Evolutionary conservation across 1,140 invertebrate genomes (phyloP), one percentile per base, ranked within the genome.

Genomic region (Sitodiplosis mosellana): DNA sequence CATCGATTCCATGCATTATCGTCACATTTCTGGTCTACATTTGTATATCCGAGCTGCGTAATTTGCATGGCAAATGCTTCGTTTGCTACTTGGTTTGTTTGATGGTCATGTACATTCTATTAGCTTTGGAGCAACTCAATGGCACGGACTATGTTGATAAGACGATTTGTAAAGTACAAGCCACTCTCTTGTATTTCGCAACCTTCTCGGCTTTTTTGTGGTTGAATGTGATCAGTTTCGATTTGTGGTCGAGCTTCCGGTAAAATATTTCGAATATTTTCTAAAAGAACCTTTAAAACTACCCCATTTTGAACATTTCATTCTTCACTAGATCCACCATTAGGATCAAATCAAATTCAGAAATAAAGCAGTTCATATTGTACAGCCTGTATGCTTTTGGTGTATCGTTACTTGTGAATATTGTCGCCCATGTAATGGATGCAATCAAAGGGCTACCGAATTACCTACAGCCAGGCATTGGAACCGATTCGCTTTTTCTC

Each of bases 191-290:
- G 20, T 83, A 85, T 60, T 83, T 78, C 63, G 77, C 76, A 52
- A 82, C 83, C 61, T 69, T 84, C 56, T 66, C 76, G 1, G 76
- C 79, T 51, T 86, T 85, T 60, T 76, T 80, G 48, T 87, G 83
- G 83, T 75, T 86, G 53, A 80, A 76, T 53, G 72, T 82, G 12
- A 81, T 85, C 67, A 80, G 81, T 52, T 76, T 81, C 53, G 81
- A 86, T 56, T 73, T 84, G 48, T 84, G 76, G 71, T 73, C 75
- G 56, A 83, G 83, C 46, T 80, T 80, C 62, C 76, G 77, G 65
- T 76, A 65, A 66, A 61, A 58, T 47, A 49, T 21, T 6, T 6
- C n/a, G n/a, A n/a, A n/a, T n/a, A n/a, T n/a, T n/a, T n/a, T n/a
- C n/a, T n/a, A n/a, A n/a, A n/a, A 47, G 15, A 34, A 10, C 49